Base-by-base conservation (phyloP, 37 sponge, comb jelly and placozoan species). In the Ephydatia muelleri region DNA sequence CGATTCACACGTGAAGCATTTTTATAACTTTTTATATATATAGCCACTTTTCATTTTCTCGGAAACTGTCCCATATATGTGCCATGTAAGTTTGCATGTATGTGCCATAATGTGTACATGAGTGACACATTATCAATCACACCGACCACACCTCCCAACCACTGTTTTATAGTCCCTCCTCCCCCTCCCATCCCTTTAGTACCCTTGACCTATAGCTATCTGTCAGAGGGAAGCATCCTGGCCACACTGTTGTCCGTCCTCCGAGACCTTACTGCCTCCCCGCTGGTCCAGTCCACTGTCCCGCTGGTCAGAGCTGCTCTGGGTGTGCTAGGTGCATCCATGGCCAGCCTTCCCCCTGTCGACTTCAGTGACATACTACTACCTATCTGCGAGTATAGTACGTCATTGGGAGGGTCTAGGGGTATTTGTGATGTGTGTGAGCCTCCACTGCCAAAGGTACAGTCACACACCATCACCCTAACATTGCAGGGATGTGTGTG, bases 301-400 rank as follows among this genome's bases (percentile, higher is more conserved):
- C 57, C 57, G 16, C 57, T 19, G 16, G 19, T 57, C 16, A 57
- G 57, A 57, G 57, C 57, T 57, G 57, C 57, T 57, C 19, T 57
- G 57, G 57, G 16, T 21, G 57, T 57, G 16, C 16, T 57, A 21
- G 57, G 57, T 57, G 57, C 16, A 21, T 14, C 57, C 16, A 27
- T 35, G 72, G 72, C 72, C 72, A 35, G 14, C 72, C 72, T 71
- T 71, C 72, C 72, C 6, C 70, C 70, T 3, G 30, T 6, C 9
- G 70, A 69, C 30, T 30, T 31, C 70, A 43, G 47, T 43, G 47
- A 43, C 47, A 43, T 43, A 11, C 47, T 43, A 8, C 4, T 43
- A 43, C 47, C 47, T 8, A 43, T 43, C 8, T 43, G 47, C 47
- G 8, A 4, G 8, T 43, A 43, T 8, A 43, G 47, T 43, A 8